Base-by-base conservation (phyloP, 2,888 invertebrate genomes). In the Diplolepis rosae region DNA sequence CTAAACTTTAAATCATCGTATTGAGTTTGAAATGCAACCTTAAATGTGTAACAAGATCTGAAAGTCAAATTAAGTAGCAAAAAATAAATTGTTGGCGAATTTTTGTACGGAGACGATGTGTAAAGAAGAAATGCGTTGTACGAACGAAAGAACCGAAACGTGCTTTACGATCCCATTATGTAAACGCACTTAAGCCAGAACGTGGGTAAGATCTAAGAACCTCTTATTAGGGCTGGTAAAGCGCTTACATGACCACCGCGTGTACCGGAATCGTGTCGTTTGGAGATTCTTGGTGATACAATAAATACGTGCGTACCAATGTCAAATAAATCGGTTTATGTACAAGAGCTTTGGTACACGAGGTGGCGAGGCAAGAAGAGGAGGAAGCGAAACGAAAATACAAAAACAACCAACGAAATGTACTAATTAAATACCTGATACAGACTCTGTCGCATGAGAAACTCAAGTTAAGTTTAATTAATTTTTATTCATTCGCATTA, bases 91-190 rank as follows among this genome's bases (percentile, higher is more conserved):
- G 4, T n/a, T 35, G 35, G 1, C 13, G 1, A 39, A 5, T 45
- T 18, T 45, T 45, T 45, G 6, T 15, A 7, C 2, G 1, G 28
- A 30, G 15, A 28, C 27, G 1, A 7, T 15, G n/a, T 15, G 4
- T 54, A 32, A 11, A 61, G 39, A 61, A 61, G 7, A 24, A 50
- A 50, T 39, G 61, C 24, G 24, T 39, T 61, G 39, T 61, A 39
- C 7, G 13, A 39, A 24, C 22, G 35, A 24, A 1, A 39, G 39
- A 24, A 61, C 61, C 39, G n/a, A 61, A 39, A 24, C 39, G 68
- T 73, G 75, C 69, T 79, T 78, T 78, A 75, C 77, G 79, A 76
- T 73, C 74, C 73, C 76, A 76, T 76, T 78, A 77, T 76, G 74
- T 72, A 74, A 79, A 75, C 72, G 70, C 70, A 66, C 66, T 54